phyloP scores from a whole-genome alignment of 2,888 invertebrate genomes.

The Strigamia crassipes region DNA sequence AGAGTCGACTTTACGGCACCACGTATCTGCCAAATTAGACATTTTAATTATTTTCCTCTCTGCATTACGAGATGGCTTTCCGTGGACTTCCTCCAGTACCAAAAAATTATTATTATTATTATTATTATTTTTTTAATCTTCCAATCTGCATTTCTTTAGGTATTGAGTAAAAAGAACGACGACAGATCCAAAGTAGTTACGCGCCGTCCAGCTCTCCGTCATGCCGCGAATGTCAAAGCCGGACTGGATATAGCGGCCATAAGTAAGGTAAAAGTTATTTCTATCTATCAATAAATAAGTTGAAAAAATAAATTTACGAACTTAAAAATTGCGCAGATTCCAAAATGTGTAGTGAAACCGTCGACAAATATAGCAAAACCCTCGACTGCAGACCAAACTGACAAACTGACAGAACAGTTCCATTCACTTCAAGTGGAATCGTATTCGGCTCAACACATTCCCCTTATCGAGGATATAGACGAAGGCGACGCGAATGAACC shows the following conservation, averaged over 20 bases:
- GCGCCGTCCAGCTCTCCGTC: conserved; percentile 51
- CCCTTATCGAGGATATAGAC: conserved; percentile 69
- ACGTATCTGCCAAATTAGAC: neutral
- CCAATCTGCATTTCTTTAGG: too few species aligned
- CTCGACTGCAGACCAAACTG: neutral
- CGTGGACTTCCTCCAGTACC: neutral
- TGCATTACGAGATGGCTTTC: neutral
- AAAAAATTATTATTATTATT: too few species aligned
- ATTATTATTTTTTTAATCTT: too few species aligned
- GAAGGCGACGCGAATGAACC: conserved; percentile 73
- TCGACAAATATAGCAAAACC: too few species aligned
- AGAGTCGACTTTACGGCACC: neutral
- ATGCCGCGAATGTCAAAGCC: conserved; percentile 50
- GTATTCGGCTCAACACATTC: conserved; percentile 46
- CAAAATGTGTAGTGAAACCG: neutral
- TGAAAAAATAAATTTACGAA: too few species aligned
- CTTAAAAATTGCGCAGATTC: too few species aligned
- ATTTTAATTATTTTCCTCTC: neutral
- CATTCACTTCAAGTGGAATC: neutral
- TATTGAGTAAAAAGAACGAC: neutral
- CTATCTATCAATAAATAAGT: too few species aligned
- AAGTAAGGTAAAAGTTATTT: neutral
- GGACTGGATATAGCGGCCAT: neutral
- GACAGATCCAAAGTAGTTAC: too few species aligned
- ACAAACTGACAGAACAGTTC: neutral